These are phyloP conservation scores for Amphilophus citrinellus DNA, from an alignment of 2,113 vertebrate species.

Conservation along the genomic window DNA sequence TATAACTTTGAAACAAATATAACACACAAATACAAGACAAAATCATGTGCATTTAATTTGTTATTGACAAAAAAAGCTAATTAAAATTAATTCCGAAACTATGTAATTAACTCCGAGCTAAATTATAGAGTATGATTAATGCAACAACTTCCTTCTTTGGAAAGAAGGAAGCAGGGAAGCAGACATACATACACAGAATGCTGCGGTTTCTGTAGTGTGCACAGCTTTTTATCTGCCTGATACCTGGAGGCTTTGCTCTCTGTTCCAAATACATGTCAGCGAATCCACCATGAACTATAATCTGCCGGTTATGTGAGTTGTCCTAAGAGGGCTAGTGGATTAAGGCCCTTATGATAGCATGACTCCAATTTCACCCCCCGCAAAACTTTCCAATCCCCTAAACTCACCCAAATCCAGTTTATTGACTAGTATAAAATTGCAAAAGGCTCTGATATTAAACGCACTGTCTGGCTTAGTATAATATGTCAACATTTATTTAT, in stretches of 20 bases:
- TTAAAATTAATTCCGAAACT: conserved; percentile 12
- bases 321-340: conserved; percentile 42
- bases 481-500: conserved; percentile 32
- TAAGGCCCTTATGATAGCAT: conserved; percentile 32
- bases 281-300: conserved; percentile 31
- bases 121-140: conserved; percentile 13
- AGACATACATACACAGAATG: not conserved
- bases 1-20: not conserved
- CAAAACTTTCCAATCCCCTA: conserved; percentile 38
- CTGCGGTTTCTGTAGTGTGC: conserved; percentile 7
- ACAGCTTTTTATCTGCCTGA: conserved; percentile 1
- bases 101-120: conserved; percentile 16
- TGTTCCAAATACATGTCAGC: conserved; percentile 23
- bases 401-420: conserved; percentile 36
- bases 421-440: conserved; percentile 14
- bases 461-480: not conserved
- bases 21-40: not conserved
- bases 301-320: conserved; percentile 12
- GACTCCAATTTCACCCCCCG: conserved; percentile 45
- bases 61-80: not conserved
- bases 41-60: not conserved
- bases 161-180: not conserved
- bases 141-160: not conserved
- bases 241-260: conserved; percentile 11
- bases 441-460: conserved; percentile 32